Evolutionary conservation across 2,888 invertebrate genomes (phyloP), one percentile per base, ranked within the genome.

Genomic region (Lamproptera curius): DNA sequence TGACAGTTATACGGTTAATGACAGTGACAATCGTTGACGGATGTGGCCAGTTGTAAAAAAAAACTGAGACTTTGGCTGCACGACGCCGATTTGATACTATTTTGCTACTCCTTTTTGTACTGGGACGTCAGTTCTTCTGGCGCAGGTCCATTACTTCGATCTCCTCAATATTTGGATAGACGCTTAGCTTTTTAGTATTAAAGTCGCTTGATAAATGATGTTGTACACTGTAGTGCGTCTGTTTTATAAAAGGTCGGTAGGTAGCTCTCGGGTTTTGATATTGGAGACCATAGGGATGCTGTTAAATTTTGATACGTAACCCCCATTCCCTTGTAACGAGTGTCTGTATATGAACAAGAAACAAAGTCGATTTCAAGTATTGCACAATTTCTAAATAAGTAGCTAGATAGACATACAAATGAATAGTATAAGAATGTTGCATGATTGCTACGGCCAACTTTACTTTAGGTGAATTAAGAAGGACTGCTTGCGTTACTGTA

Each of bases 51-150:
- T n/a, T n/a, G 23, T 52, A 48, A 13, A 39, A 53, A 57, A 6
- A 11, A 26, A 1, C 16, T 55, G 43, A 17, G 38, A 42, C 37
- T 47, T 61, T 61, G 52, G 54, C 59, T 54, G 56, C 62, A 58
- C 50, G 38, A 40, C 38, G 49, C 46, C 56, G 59, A 46, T 55
- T 54, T 50, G 68, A 77, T 78, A 74, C 71, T 83, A 81, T 84
- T 83, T 85, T 84, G 82, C 82, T 84, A 84, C 77, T 76, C 70
- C 72, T 56, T 82, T 84, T 84, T 85, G 80, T 85, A 84, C 75
- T 78, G 59, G 70, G 57, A 65, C 63, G 81, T 82, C 79, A 76
- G 59, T 54, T 64, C 63, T 65, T 66, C 15, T 58, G 81, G 77
- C 75, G 70, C 57, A 65, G 70, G 85, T 84, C 85, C 84, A 81